Percentiles rank a stretch among this genome's conserved stretches.
These are phyloP conservation scores for Danaus plexippus DNA, from an alignment of 1,140 invertebrate species.

Conservation along the genomic window DNA sequence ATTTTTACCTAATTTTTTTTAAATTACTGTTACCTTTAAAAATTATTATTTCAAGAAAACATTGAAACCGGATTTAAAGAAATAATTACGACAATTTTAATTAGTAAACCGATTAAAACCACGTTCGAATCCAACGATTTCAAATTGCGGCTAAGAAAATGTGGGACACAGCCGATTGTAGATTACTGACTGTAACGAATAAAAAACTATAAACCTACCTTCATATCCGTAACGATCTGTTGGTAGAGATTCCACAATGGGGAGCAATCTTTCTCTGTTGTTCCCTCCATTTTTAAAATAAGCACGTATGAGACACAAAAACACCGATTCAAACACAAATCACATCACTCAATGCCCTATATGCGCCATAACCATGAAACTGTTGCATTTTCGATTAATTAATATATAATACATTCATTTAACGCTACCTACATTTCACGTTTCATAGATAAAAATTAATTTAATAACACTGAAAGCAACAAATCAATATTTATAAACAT, in stretches of 20 bases:
- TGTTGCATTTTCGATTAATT: conserved; percentile 53
- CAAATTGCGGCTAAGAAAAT: conserved; percentile 39
- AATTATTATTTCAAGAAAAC: too few relatives aligned
- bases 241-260: conserved; percentile 69
- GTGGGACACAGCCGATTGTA: conserved; percentile 18
- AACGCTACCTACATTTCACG: conserved; percentile 57
- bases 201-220: conserved; percentile 49
- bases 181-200: conserved; percentile 19
- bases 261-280: conserved; percentile 70
- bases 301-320: conserved; percentile 44
- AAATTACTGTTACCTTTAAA: too few relatives aligned
- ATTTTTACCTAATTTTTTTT: too few relatives aligned
- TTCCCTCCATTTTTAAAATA: conserved; percentile 65
- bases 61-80: conserved; percentile 15
- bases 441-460: conserved; percentile 36
- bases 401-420: conserved; percentile 32
- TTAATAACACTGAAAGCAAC: conserved; percentile 50
- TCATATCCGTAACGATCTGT: conserved; percentile 70
- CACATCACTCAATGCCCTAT: conserved; percentile 33
- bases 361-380: conserved; percentile 41
- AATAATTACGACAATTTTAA: conserved; percentile 14
- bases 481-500: conserved; percentile 72
- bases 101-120: conserved; percentile 19
- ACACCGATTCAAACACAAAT: conserved; percentile 45
- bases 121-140: conserved; percentile 39